A percentile compares a stretch with the other conserved stretches of the same genome.
Evolutionary conservation across 2,888 invertebrate species (phyloP).

Genomic region (Gymnoscelis rufifasciata): DNA sequence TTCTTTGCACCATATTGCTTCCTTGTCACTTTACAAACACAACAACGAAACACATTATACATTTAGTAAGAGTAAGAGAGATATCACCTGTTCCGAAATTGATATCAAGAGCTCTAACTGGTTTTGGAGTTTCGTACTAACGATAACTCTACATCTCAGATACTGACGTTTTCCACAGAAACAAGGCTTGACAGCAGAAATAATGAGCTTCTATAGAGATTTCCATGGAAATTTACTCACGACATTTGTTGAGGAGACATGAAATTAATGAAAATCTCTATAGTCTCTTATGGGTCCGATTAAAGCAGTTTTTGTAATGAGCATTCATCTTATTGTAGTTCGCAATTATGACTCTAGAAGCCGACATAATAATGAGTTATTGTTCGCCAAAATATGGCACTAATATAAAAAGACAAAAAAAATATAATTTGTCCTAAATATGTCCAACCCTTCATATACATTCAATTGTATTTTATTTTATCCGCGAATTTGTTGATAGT

Average conservation of each 20-base stretch:
- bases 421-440: background rate
- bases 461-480: background rate
- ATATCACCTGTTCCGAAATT: background rate
- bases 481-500: background rate
- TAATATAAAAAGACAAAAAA: background rate
- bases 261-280: background rate
- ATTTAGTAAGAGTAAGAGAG: background rate
- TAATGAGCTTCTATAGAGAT: constrained; percentile 1
- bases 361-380: constrained; percentile 3
- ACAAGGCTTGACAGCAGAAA: constrained; percentile 2
- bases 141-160: background rate
- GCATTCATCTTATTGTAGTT: constrained; percentile 19
- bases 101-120: background rate
- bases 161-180: constrained; percentile 5
- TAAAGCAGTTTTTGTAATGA: constrained; percentile 10
- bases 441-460: background rate
- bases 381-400: background rate
- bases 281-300: background rate
- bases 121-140: background rate
- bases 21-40: background rate
- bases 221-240: background rate
- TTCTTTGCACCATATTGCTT: constrained; percentile 4
- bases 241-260: constrained; percentile 8
- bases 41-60: background rate
- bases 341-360: constrained; percentile 8